Evolutionary conservation across 1,140 invertebrate species (phyloP), one percentile per base, ranked within the genome.

Genomic region (Polyergus mexicanus): DNA sequence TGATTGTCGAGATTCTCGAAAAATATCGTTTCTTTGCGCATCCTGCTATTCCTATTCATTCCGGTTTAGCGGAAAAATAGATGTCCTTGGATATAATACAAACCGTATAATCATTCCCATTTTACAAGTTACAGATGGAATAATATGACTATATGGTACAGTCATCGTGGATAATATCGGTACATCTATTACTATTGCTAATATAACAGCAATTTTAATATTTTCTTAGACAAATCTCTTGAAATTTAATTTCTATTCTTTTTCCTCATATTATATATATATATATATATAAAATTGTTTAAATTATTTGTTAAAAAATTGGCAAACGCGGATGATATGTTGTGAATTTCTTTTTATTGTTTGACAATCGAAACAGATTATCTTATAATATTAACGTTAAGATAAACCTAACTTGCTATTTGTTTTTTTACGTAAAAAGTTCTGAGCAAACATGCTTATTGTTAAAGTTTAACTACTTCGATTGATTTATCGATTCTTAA

Each of bases 1-100:
- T 78, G 72, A 89, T 44, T 81, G 78, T 38, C 51, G 4, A 35
- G 72, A 41, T 89, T 54, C 75, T 25, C 47, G 41, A 80, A 89
- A 90, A 90, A 87, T 89, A 90, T 90, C 74, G 58, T 54, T 90
- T 89, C 88, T 85, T 84, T 47, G 28, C 54, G 38, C 56, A 85
- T 60, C 13, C n/a, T 51, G 16, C 4, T 62, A 51, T 78, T 88
- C 68, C 62, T 41, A 68, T 28, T 85, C 65, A 4, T 51, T 16
- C 19, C 47, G 19, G 16, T 58, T 35, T 63, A n/a, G 11, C 56
- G 63, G 25, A 81, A 63, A 44, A 84, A 38, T 78, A 77, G 77
- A 88, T 86, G 32, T 80, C 19, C 6, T 16, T 44, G 58, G 84
- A 88, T 88, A n/a, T n/a, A n/a, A n/a, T 35, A 81, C 13, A 7